A percentile compares a stretch with the other conserved stretches of the same genome.
These are phyloP conservation scores for Mormyrops attenuatus DNA, from an alignment of 2,797 vertebrate genomes.

Conservation along the genomic window DNA sequence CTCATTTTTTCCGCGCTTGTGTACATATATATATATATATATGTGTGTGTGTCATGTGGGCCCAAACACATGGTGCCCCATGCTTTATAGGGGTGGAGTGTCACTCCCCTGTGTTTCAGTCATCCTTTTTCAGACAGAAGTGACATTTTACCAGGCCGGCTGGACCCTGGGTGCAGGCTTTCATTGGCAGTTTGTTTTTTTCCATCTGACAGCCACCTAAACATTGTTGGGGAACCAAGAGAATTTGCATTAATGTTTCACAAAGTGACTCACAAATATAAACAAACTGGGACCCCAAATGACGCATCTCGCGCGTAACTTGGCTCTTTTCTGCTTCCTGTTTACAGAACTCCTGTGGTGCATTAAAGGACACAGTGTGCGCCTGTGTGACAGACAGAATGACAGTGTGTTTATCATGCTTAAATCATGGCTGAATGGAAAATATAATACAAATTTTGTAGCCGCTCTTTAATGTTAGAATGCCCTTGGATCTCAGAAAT, in stretches of 20 bases:
- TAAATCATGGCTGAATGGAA: neutral
- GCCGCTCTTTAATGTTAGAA: neutral
- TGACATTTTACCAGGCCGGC: neutral
- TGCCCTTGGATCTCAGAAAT: neutral
- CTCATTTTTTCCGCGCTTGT: too few species aligned
- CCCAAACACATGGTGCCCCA: neutral
- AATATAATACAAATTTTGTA: neutral
- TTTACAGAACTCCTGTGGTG: neutral
- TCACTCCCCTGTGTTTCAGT: neutral
- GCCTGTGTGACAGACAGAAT: neutral
- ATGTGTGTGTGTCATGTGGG: neutral
- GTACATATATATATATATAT: too few species aligned
- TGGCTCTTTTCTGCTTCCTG: neutral
- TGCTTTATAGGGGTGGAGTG: neutral
- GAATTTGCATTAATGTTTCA: slow-evolving; percentile 6
- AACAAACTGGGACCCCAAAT: neutral
- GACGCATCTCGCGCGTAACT: neutral
- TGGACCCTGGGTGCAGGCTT: neutral
- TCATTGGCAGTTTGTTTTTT: neutral
- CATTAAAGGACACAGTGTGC: neutral
- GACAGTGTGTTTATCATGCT: neutral
- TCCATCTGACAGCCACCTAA: neutral
- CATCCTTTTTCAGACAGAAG: neutral
- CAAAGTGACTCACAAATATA: neutral
- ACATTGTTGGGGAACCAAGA: slow-evolving; percentile 6